Conservation (phyloP, 2,113 vertebrate genomes). For the Xiphophorus couchianus region DNA sequence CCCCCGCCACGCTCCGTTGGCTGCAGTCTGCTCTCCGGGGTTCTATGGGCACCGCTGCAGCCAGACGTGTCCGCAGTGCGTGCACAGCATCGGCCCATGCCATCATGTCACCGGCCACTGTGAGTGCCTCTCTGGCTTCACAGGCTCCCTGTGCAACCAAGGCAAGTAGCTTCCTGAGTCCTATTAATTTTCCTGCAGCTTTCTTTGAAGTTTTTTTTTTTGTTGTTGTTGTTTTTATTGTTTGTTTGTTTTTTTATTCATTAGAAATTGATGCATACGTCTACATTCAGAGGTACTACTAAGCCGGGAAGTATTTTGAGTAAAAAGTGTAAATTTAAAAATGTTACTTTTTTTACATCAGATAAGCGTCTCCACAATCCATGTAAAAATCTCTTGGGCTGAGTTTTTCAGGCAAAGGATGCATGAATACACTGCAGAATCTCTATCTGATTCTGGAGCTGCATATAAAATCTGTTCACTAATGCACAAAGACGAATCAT, state of each 20-base stretch:
- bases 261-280: neutral
- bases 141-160: conserved; percentile 93
- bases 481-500: conserved; percentile 21
- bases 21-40: conserved; percentile 90
- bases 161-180: conserved; percentile 79
- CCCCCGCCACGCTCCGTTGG: conserved; percentile 25
- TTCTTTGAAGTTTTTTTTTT: conserved; percentile 7
- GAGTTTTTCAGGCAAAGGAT: conserved; percentile 21
- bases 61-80: conserved; percentile 92
- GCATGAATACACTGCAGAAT: conserved; percentile 44
- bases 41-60: conserved; percentile 92
- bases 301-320: neutral
- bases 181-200: conserved; percentile 27
- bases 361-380: no score
- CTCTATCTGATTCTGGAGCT: conserved; percentile 20
- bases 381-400: no score
- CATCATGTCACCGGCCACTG: conserved; percentile 93
- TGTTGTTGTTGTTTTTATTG: neutral
- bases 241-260: conserved; percentile 11
- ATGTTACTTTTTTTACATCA: neutral
- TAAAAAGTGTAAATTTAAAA: neutral
- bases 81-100: conserved; percentile 92
- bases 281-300: neutral
- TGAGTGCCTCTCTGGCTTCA: conserved; percentile 93
- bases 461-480: conserved; percentile 31